Evolutionary conservation across 2,113 vertebrate genomes (phyloP).

Genomic region (Microtus ochrogaster): DNA sequence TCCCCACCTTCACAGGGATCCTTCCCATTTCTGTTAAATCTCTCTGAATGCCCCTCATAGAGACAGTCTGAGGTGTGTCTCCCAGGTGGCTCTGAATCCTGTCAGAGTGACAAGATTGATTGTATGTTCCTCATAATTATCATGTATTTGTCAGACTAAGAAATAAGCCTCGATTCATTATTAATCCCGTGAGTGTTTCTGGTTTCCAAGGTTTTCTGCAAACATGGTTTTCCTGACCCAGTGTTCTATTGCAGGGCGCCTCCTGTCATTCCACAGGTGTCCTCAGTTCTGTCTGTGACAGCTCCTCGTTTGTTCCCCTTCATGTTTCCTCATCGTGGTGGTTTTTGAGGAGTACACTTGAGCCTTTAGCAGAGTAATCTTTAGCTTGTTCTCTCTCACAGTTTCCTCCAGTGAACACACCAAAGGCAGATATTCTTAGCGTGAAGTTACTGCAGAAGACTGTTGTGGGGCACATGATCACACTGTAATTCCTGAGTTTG

Average conservation of each 20-base stretch:
- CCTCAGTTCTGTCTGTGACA: neutral
- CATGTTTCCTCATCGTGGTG: no score
- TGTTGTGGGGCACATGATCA: neutral
- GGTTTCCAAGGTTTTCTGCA: neutral
- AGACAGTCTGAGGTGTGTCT: neutral
- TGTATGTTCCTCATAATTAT: fast-evolving
- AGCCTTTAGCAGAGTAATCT: neutral
- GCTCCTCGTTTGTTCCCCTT: neutral
- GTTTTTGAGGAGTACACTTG: neutral
- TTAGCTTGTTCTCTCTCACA: neutral
- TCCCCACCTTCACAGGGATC: no score
- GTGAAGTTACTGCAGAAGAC: neutral
- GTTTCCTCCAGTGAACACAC: neutral
- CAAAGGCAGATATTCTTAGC: neutral
- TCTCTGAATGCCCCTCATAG: neutral
- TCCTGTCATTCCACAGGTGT: fast-evolving
- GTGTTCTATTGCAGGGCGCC: fast-evolving
- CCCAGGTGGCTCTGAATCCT: neutral
- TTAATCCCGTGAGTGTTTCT: neutral
- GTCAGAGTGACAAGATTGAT: no score
- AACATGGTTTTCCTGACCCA: neutral
- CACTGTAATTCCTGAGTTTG: neutral
- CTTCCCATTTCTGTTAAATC: neutral
- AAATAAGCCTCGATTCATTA: fast-evolving
- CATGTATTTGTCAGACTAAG: fast-evolving